phyloP scores from a whole-genome alignment of 2,888 invertebrate genomes.

The Mythimna vitellina region DNA sequence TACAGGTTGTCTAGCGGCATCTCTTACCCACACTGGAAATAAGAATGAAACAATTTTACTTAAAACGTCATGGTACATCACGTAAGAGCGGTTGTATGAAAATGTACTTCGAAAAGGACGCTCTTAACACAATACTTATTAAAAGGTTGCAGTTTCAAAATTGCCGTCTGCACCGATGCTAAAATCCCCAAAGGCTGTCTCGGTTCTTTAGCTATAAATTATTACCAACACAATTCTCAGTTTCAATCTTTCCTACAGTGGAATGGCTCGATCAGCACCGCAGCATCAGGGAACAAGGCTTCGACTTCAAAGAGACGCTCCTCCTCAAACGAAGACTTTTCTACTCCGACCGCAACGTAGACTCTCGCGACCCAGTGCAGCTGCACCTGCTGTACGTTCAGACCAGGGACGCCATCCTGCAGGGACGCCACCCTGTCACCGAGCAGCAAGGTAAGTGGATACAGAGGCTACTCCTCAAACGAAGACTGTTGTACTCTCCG shows the following conservation, averaged over 20 bases:
- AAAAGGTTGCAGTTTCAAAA: too few relatives aligned
- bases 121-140: too few relatives aligned
- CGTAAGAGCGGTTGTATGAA: too few relatives aligned
- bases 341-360: slow-evolving; percentile 99
- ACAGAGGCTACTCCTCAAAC: neutral
- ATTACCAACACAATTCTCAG: neutral
- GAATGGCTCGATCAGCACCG: slow-evolving; percentile 99
- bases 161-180: too few relatives aligned
- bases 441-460: slow-evolving; percentile 93
- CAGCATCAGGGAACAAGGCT: slow-evolving; percentile 98
- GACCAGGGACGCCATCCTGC: slow-evolving; percentile 98
- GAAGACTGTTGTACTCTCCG: neutral
- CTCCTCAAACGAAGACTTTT: slow-evolving; percentile 98
- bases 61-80: too few relatives aligned
- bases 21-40: too few relatives aligned
- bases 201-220: too few relatives aligned
- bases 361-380: slow-evolving; percentile 98
- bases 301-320: slow-evolving; percentile 97
- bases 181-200: too few relatives aligned
- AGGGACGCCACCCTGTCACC: slow-evolving; percentile 98
- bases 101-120: too few relatives aligned
- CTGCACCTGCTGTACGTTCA: slow-evolving; percentile 99
- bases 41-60: too few relatives aligned
- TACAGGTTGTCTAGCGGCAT: too few relatives aligned
- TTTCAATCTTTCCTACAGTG: slow-evolving; percentile 83